Conservation (phyloP, 2,113 vertebrate species). For the Myanophis thanlyinensis region DNA sequence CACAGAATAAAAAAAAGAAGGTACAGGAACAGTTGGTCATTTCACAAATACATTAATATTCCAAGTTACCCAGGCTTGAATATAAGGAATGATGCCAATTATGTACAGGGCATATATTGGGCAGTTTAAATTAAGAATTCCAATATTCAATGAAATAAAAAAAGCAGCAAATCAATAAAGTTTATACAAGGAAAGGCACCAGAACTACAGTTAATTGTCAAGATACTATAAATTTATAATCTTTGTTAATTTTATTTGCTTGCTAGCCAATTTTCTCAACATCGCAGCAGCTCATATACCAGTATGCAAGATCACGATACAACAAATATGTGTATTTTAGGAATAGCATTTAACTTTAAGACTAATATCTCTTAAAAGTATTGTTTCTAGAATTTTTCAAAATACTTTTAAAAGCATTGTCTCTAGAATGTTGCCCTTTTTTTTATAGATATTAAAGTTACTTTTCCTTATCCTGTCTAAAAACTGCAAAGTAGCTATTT, state of each 20-base stretch:
- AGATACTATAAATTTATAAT: neutral
- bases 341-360: neutral
- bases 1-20: neutral
- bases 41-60: neutral
- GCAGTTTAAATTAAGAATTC: neutral
- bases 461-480: neutral
- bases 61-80: neutral
- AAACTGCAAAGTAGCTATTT: neutral
- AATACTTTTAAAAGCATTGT: neutral
- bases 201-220: neutral
- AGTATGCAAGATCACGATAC: neutral
- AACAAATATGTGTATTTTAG: neutral
- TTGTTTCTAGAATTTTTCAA: neutral
- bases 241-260: neutral
- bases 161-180: neutral
- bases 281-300: neutral
- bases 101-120: neutral
- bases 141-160: neutral
- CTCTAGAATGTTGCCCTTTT: neutral
- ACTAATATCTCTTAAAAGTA: accelerated
- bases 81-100: neutral
- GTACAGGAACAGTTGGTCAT: neutral
- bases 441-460: neutral
- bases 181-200: neutral
- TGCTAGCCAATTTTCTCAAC: neutral